Evolutionary conservation across 1,140 invertebrate species (phyloP), one percentile per base, ranked within the genome.

Genomic region (Apis florea): DNA sequence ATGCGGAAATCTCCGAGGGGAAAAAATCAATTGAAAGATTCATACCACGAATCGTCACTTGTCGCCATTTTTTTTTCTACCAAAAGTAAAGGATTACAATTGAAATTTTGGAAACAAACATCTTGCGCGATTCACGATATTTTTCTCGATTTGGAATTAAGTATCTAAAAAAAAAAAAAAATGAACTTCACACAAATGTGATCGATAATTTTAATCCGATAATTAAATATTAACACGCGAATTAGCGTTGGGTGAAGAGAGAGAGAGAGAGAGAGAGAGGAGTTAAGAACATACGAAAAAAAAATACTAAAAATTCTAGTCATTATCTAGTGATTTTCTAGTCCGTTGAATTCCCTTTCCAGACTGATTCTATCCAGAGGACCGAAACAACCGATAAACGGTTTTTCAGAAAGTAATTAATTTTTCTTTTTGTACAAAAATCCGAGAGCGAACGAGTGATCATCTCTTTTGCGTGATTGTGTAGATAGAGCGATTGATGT

Each of bases 401-500:
- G 31, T 40, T 40, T 40, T 66, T 66, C 21, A 68, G 8, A 24
- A 51, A 47, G 13, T 6, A n/a, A 24, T 51, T 68, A n/a, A 49
- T 68, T 68, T 68, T 40, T 40, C 31, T 40, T 40, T 40, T 68
- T 49, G 11, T 49, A 68, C 47, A 49, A 68, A 49, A 56, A 61
- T 40, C 63, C n/a, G 61, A 51, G 56, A 76, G 66, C 24, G 58
- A 51, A 69, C 54, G 5, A 40, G 31, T 40, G 31, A 66, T 69
- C 47, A 61, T 69, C 54, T 26, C 24, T 73, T 70, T 67, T 51
- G 47, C 61, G 72, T 67, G 79, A 58, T 47, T 49, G 53, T 74
- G 54, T 81, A 81, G 73, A 77, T 77, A 82, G 72, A n/a, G 51
- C 73, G 54, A 61, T 64, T 56, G 72, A 82, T 69, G 40, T 40